Evolutionary conservation across 1,140 invertebrate genomes (phyloP).

Genomic region (Episyrphus balteatus): DNA sequence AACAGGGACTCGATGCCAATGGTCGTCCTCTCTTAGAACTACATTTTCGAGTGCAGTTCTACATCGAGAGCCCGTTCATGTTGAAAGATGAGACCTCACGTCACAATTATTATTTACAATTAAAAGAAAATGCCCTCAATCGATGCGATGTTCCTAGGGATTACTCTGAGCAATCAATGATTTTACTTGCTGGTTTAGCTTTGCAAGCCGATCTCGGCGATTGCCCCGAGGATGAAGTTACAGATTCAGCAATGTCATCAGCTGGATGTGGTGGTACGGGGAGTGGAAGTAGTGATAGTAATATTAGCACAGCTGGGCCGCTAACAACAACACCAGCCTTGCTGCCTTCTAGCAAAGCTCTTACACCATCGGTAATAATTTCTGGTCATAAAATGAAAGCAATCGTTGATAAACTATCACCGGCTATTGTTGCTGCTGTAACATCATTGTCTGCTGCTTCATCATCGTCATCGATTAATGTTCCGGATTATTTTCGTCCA

Average conservation of each 20-base stretch:
- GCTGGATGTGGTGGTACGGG: not conserved
- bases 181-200: slow-evolving; percentile 72
- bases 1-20: slow-evolving; percentile 77
- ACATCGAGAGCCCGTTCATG: slow-evolving; percentile 78
- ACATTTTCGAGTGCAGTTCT: slow-evolving; percentile 88
- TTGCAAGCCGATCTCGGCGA: slow-evolving; percentile 87
- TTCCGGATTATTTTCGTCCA: slow-evolving; percentile 65
- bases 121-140: slow-evolving; percentile 75
- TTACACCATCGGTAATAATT: not conserved
- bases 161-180: slow-evolving; percentile 56
- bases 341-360: not conserved
- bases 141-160: slow-evolving; percentile 52
- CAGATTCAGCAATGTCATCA: slow-evolving; percentile 3
- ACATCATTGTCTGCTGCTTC: not conserved
- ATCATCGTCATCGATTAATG: slow-evolving; percentile 24
- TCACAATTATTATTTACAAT: slow-evolving; percentile 87
- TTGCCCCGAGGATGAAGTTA: slow-evolving; percentile 37
- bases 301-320: not conserved
- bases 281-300: not conserved
- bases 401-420: too few relatives aligned
- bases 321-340: not conserved
- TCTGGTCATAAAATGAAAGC: not conserved
- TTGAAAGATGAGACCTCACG: slow-evolving; percentile 81
- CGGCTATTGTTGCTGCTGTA: not conserved
- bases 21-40: slow-evolving; percentile 80